These are phyloP conservation scores for Drosophila triauraria DNA, from an alignment of 1,140 invertebrate species.

Conservation along the genomic window DNA sequence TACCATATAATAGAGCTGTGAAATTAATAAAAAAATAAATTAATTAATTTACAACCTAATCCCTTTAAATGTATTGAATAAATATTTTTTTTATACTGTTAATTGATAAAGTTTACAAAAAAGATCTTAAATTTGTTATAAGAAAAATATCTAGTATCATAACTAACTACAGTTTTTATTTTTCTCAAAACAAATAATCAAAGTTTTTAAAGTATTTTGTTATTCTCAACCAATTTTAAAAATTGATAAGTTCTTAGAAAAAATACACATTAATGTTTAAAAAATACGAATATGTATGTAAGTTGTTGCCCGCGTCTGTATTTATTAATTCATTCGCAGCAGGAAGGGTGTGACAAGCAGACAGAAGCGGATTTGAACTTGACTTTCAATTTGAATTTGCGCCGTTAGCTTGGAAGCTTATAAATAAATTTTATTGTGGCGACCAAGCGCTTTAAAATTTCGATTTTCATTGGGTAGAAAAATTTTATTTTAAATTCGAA, in stretches of 20 bases:
- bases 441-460: background rate
- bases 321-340: conserved; percentile 15
- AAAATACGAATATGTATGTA: background rate
- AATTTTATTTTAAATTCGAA: background rate
- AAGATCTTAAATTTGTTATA: too few relatives aligned
- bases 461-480: background rate
- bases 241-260: background rate
- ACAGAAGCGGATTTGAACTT: conserved; percentile 43
- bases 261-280: background rate
- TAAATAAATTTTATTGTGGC: conserved; percentile 5
- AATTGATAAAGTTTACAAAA: too few relatives aligned
- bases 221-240: background rate
- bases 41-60: too few relatives aligned
- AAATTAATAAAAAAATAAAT: too few relatives aligned
- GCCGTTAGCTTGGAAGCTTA: conserved; percentile 26
- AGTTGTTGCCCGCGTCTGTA: conserved; percentile 2
- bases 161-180: too few relatives aligned
- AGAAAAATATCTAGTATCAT: too few relatives aligned
- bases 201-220: too few relatives aligned
- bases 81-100: too few relatives aligned
- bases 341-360: conserved; percentile 30
- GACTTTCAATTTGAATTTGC: conserved; percentile 39
- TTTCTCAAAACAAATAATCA: too few relatives aligned
- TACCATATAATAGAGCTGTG: too few relatives aligned
- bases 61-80: too few relatives aligned